Base-by-base conservation (phyloP, 2,888 invertebrate species). In the Automeris io region DNA sequence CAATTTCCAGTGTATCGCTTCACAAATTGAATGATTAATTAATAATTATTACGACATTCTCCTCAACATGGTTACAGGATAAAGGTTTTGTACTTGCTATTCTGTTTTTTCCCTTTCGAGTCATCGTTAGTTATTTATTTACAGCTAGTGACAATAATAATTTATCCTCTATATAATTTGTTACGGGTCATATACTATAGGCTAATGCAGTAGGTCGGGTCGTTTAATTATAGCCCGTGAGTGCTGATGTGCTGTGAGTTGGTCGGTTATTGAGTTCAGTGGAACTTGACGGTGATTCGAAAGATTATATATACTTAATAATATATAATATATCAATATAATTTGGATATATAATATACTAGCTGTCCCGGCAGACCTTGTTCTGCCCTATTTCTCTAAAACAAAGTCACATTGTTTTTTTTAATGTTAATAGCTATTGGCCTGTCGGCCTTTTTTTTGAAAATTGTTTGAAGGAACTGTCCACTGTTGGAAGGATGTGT, bases 211-310 rank as follows among this genome's bases (percentile, higher is more conserved):
- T 29, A 37, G 29, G 37, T 37, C 32, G 37, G 32, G 13, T 24
- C 32, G 33, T 37, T 32, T 37, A 37, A 37, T 32, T 37, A 37
- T 37, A 37, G 32, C 34, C 5, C 29, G 3, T 16, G 29, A 29
- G 29, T 29, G 26, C 16, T 16, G n/a, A 16, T 29, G 29, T 16
- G 29, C 19, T 6, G 19, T 6, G 19, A 6, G 16, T 9, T 24
- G 9, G 16, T 37, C 22, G 32, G 22, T 37, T 37, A 37, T 37
- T 32, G 18, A 37, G 37, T 32, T 37, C 37, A 37, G 32, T 37
- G 21, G 37, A 37, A 35, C 9, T 35, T 16, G 18, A 18, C 37
- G 21, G 23, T 23, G 22, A 31, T 31, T 26, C 18, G 23, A 23
- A 37, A 8, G n/a, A 4, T 29, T n/a, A n/a, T n/a, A n/a, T 29